Evolutionary conservation across 2,113 vertebrate species (phyloP), one percentile per base, ranked within the genome.

Genomic region (Zootoca vivipara): DNA sequence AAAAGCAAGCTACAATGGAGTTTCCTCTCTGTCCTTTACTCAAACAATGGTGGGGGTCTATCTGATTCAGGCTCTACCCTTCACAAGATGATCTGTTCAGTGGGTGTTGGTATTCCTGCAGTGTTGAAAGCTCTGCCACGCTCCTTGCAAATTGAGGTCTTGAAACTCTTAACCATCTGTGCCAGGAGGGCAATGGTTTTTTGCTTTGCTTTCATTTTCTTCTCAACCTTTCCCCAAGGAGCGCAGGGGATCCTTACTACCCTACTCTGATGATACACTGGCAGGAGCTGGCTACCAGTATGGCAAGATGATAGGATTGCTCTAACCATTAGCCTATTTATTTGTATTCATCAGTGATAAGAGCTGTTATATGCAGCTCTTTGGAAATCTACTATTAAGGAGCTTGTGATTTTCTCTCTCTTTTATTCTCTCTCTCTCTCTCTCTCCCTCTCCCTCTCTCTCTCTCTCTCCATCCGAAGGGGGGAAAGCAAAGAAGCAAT

Each of bases 1-100:
- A 85, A 89, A 64, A 52, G 83, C 38, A 79, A n/a, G 24, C 38
- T 73, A 85, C 38, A 52, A 26, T 64, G 38, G 70, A 40, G 56
- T 74, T 70, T 80, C 40, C 35, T 62, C 77, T 73, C 26, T 40
- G 82, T 40, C 78, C 56, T 89, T 72, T 85, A 28, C 52, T 89
- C 74, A 69, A 56, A 83, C 42, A 84, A 58, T 82, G n/a, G 13
- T 46, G 46, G 30, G 35, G 20, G 58, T 64, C 70, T 77, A 77
- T 28, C 40, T 38, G 16, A 46, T 65, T 33, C 40, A 82, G 70
- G 40, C 38, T 52, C 35, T 35, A 30, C 24, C 58, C 18, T 88
- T 33, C 56, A 72, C 67, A 65, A 65, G 18, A 9, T 77, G 56
- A 42, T 83, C 12, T 65, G 24, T 75, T 33, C n/a, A 33, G 40